A percentile compares a stretch with the other conserved stretches of the same genome.
phyloP scores from a whole-genome alignment of 2,888 invertebrate species.

The Zootermopsis nevadensis region DNA sequence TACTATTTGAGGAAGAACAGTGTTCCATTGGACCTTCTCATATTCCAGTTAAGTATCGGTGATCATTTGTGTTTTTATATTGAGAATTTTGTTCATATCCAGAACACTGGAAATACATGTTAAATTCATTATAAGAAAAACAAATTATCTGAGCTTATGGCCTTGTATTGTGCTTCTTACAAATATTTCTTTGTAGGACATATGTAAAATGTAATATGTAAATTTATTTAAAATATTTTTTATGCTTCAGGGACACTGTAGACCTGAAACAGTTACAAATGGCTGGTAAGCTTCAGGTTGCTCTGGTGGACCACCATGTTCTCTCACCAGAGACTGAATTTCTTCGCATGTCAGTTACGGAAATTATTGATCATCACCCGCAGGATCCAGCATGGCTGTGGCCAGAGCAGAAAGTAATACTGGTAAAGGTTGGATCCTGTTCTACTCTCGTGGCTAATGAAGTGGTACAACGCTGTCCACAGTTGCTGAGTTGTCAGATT shows the following conservation, averaged over 20 bases:
- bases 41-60: not conserved
- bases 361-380: slow-evolving; percentile 30
- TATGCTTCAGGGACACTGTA: not conserved
- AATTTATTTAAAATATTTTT: too few relatives aligned
- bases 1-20: slow-evolving; percentile 1
- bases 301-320: slow-evolving; percentile 26
- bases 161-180: too few relatives aligned
- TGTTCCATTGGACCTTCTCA: slow-evolving; percentile 3
- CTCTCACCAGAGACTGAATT: not conserved
- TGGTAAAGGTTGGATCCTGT: slow-evolving; percentile 22
- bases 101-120: too few relatives aligned
- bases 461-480: not conserved
- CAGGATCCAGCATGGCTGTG: slow-evolving; percentile 8
- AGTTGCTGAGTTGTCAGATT: not conserved
- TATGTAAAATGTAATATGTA: too few relatives aligned
- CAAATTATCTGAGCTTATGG: too few relatives aligned
- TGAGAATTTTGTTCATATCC: too few relatives aligned
- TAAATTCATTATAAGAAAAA: too few relatives aligned
- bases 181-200: too few relatives aligned
- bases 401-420: not conserved
- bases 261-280: not conserved
- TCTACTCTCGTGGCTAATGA: not conserved
- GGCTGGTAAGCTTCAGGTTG: not conserved
- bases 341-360: not conserved
- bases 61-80: not conserved